Base-by-base conservation (phyloP, 2,888 invertebrate species). In the Lasioglossum calceatum region DNA sequence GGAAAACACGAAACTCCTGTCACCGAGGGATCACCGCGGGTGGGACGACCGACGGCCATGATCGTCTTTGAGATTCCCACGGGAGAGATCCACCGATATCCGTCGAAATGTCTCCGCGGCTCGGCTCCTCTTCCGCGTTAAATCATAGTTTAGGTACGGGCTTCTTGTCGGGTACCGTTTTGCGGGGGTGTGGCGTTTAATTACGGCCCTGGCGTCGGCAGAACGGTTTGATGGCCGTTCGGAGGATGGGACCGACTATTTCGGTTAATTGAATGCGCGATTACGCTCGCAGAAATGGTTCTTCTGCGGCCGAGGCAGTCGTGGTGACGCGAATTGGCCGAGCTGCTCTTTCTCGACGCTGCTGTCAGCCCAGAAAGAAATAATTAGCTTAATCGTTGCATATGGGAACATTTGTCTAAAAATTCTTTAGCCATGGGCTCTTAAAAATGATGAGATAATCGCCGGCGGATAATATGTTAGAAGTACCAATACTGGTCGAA, bases 21-120 rank as follows among this genome's bases (percentile, higher is more conserved):
- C 92, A 92, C 91, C 91, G 89, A 92, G 84, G 77, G 84, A 91
- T 92, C 92, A 83, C 90, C 79, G 81, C 91, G 89, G 92, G 92
- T 87, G 92, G 89, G 88, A 88, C 36, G 67, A 44, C 75, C 73
- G 88, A 87, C 36, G 67, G 42, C 77, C 73, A 36, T 54, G 67
- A 74, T 77, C 73, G 54, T 64, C 80, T 64, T 79, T 70, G 44
- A 54, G 74, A 61, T 39, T 44, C 73, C 73, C 72, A 44, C 61
- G 71, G 78, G 50, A 74, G 84, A 87, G 58, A 71, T 79, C 67
- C 74, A 32, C 79, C 71, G 81, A 81, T 77, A 74, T 61, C 27
- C 54, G 67, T 61, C 67, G 80, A 77, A 83, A 77, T 88, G 81
- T 81, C 82, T 44, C 80, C 79, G 64, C 61, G 73, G 67, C 76